These are phyloP conservation scores for Epicauta chinensis DNA, from an alignment of 1,140 invertebrate genomes.

Conservation along the genomic window DNA sequence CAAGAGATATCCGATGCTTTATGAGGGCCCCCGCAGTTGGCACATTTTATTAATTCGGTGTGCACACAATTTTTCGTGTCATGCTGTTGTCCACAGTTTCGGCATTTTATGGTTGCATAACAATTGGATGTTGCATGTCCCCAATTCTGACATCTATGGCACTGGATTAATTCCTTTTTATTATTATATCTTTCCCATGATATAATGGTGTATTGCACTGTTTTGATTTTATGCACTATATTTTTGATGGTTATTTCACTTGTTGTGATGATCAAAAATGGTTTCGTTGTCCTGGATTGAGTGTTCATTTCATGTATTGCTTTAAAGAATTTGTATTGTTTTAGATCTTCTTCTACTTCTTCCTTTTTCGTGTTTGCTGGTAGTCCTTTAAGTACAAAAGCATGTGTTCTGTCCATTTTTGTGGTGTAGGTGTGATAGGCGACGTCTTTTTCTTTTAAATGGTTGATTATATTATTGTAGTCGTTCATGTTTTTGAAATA, in stretches of 20 bases:
- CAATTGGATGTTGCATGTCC: constrained; percentile 36
- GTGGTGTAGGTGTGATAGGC: not conserved
- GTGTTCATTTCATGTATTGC: not conserved
- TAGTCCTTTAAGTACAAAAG: not conserved
- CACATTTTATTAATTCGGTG: constrained; percentile 28
- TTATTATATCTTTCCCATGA: constrained; percentile 28
- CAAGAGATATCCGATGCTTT: constrained; percentile 17
- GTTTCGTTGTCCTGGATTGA: not conserved
- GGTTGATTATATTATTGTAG: not conserved
- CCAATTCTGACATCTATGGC: constrained; percentile 37
- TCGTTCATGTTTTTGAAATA: not conserved
- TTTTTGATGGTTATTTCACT: not conserved
- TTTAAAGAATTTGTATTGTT: not conserved
- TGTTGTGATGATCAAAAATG: constrained; percentile 6
- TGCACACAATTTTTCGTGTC: constrained; percentile 31
- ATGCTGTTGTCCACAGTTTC: constrained; percentile 38
- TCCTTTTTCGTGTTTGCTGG: not conserved
- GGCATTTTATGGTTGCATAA: constrained; percentile 23
- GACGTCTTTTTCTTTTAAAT: not conserved
- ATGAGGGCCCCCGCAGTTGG: constrained; percentile 34
- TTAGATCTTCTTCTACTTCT: not conserved
- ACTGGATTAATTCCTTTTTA: constrained; percentile 29
- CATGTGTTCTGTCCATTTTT: not conserved
- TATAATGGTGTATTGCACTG: not conserved
- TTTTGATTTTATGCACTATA: not conserved